Percentiles rank a stretch among this genome's conserved stretches.
phyloP scores from a whole-genome alignment of 30 jellyfish, hydroid and myxozoan genomes.

The Turritopsis dohrnii region DNA sequence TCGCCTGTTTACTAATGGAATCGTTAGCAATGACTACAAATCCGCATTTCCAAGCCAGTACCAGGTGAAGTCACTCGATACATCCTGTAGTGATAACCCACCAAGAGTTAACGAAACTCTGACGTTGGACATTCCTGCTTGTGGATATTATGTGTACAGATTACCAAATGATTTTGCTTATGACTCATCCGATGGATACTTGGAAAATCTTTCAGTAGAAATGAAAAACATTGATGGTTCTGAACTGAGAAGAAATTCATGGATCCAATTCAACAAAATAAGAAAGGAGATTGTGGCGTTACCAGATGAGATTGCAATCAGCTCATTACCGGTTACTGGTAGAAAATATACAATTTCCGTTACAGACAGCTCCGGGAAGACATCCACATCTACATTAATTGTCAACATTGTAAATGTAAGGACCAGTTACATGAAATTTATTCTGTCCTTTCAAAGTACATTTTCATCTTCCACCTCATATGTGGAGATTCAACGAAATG shows the following conservation, averaged over 20 bases:
- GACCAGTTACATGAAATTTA: conserved; percentile 17
- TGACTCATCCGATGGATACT: conserved; percentile 64
- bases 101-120: conserved; percentile 29
- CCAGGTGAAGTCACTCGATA: conserved; percentile 5
- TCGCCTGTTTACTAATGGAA: neutral
- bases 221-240: conserved; percentile 30
- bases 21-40: neutral
- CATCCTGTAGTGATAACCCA: conserved; percentile 30
- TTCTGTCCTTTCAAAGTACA: conserved; percentile 37
- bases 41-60: conserved; percentile 2
- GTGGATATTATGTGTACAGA: conserved; percentile 26
- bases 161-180: conserved; percentile 52
- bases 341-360: conserved; percentile 34
- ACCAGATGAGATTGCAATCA: conserved; percentile 51
- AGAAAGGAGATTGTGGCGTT: conserved; percentile 50
- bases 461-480: conserved; percentile 28
- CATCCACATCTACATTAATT: neutral
- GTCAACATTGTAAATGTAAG: conserved; percentile 1
- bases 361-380: conserved; percentile 11
- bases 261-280: conserved; percentile 63
- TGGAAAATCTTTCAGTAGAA: conserved; percentile 42
- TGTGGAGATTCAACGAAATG: conserved; percentile 49
- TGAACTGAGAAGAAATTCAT: conserved; percentile 38
- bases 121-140: conserved; percentile 16
- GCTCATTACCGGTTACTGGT: conserved; percentile 35